Evolutionary conservation across 2,113 vertebrate species (phyloP).

Genomic region (Equus przewalskii): DNA sequence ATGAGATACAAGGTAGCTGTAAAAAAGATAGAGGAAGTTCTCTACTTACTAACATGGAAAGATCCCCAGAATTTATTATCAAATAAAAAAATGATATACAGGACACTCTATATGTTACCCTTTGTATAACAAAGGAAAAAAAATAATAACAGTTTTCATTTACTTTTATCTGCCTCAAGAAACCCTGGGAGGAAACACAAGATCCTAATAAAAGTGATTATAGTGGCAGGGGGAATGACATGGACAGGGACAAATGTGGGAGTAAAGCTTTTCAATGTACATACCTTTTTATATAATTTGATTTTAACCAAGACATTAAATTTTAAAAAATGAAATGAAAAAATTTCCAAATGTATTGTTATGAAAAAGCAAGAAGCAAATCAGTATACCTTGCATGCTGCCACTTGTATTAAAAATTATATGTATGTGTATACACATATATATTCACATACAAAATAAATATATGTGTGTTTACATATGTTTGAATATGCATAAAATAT

Average conservation of each 20-base stretch:
- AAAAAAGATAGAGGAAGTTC: not conserved
- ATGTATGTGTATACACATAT: not conserved
- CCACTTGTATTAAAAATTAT: not conserved
- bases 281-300: not conserved
- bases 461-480: no score
- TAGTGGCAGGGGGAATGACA: not conserved
- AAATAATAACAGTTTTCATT: not conserved
- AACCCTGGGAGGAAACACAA: not conserved
- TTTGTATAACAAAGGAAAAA: not conserved
- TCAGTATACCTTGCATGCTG: not conserved
- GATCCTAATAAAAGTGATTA: not conserved
- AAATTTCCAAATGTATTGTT: not conserved
- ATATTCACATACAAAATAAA: not conserved
- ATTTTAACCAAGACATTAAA: not conserved
- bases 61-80: not conserved
- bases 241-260: not conserved
- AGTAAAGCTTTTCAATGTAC: not conserved
- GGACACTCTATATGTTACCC: not conserved
- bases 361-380: not conserved
- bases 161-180: not conserved
- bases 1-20: not conserved
- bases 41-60: not conserved
- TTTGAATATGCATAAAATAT: not conserved
- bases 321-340: not conserved
- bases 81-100: not conserved